A percentile compares a stretch with the other conserved stretches of the same genome.
Evolutionary conservation across 2,797 vertebrate genomes (phyloP).

Genomic region (Toxotes lorentzi): DNA sequence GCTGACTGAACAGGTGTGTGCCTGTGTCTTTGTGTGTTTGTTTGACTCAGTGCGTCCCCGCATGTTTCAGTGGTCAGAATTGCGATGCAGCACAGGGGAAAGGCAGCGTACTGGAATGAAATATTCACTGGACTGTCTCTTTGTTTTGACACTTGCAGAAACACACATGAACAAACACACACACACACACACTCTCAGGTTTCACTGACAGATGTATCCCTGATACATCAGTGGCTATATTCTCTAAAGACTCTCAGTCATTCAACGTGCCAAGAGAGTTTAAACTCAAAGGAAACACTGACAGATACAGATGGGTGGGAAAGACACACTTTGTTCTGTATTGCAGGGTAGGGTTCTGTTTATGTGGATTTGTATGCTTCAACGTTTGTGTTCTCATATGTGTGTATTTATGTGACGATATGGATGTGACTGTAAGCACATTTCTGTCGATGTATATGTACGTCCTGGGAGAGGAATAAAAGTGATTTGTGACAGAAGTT

Average conservation of each 20-base stretch:
- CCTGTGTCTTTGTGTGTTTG: constrained; percentile 76
- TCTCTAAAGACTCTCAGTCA: constrained; percentile 57
- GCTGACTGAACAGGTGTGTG: constrained; percentile 93
- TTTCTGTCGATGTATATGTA: constrained; percentile 33
- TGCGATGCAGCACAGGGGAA: constrained; percentile 44
- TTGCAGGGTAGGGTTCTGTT: constrained; percentile 13
- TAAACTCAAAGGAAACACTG: constrained; percentile 48
- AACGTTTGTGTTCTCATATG: not conserved
- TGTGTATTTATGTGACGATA: constrained; percentile 8
- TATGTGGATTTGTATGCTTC: not conserved
- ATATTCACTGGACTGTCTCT: constrained; percentile 72
- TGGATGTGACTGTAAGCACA: constrained; percentile 38
- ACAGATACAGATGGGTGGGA: constrained; percentile 35
- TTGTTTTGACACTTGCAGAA: constrained; percentile 72
- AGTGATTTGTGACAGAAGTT: constrained; percentile 66
- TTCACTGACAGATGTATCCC: constrained; percentile 62
- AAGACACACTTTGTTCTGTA: constrained; percentile 42
- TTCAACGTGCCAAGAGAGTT: constrained; percentile 59
- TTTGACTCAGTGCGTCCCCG: constrained; percentile 19
- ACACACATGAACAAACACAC: constrained; percentile 42
- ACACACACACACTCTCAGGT: constrained; percentile 26
- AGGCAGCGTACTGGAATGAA: constrained; percentile 64
- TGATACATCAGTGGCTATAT: constrained; percentile 64
- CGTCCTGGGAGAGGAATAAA: constrained; percentile 49
- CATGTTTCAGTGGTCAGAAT: constrained; percentile 62